Evolutionary conservation across 2,888 invertebrate species (phyloP), one percentile per base, ranked within the genome.

Genomic region (Andrena chrysosceles): DNA sequence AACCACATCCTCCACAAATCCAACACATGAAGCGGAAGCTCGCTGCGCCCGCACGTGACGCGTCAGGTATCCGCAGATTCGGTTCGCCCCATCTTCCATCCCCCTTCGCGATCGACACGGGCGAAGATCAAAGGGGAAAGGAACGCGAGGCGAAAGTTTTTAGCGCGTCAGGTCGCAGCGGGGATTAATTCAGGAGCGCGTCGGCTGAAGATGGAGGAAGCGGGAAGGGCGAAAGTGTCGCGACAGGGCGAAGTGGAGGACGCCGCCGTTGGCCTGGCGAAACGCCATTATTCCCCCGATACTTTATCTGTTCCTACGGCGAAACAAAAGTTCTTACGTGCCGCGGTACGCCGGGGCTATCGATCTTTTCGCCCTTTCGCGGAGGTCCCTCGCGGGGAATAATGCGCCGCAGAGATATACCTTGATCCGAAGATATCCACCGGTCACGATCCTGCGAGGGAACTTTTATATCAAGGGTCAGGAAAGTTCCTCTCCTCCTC

Each of bases 341-440:
- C 73, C 81, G 54, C 76, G 86, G 63, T 79, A 74, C 56, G 23
- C 86, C 78, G 78, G 85, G 84, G 78, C 89, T 87, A 89, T 90
- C 89, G 85, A 90, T 64, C 23, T 48, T 48, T 33, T 33, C 48
- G 64, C 23, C 35, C 64, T 48, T 42, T 59, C 59, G 56, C 69
- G 26, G 56, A 5, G 26, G 23, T 56, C 26, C 23, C 56, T 35
- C 89, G 86, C 87, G 83, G 90, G 89, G 90, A 91, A 91, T 92
- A 91, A 91, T 91, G 90, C 90, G 91, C 86, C 83, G 81, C 70
- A 79, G 81, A 88, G 86, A 90, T 90, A 91, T 87, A 90, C 88
- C 89, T 90, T 91, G 89, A 89, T 89, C 89, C 88, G 75, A 60
- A 81, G 89, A 86, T 89, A 89, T 89, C 85, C 89, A 88, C 85